Percentiles rank a stretch among this genome's conserved stretches.
phyloP scores from a whole-genome alignment of 2,113 vertebrate genomes.

The Nerophis lumbriciformis region DNA sequence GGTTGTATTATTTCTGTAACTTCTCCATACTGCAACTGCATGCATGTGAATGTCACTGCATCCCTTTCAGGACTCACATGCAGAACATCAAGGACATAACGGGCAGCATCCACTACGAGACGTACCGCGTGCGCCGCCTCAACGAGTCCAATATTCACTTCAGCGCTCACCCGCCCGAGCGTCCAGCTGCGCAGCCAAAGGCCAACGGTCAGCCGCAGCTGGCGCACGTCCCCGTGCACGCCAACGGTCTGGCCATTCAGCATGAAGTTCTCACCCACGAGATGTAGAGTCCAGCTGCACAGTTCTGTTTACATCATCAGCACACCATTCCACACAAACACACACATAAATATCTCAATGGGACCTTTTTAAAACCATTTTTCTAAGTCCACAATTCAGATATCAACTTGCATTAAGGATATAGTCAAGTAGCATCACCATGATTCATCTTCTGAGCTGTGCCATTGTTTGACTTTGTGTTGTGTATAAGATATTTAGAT shows the following conservation, averaged over 20 bases:
- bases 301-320: conserved; percentile 39
- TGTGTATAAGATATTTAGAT: conserved; percentile 50
- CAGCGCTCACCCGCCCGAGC: conserved; percentile 58
- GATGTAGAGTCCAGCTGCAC: conserved; percentile 73
- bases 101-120: conserved; percentile 94
- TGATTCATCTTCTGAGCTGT: conserved; percentile 10
- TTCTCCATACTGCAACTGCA: no score
- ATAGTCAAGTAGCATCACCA: not conserved
- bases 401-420: not conserved
- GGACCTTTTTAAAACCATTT: conserved; percentile 18
- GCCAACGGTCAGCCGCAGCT: conserved; percentile 71
- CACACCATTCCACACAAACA: conserved; percentile 15
- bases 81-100: conserved; percentile 99
- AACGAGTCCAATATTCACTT: conserved; percentile 76
- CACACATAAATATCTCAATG: conserved; percentile 10
- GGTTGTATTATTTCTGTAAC: no score
- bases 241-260: conserved; percentile 75
- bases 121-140: conserved; percentile 89
- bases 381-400: not conserved
- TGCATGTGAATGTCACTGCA: no score
- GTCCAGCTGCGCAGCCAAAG: conserved; percentile 36
- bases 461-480: conserved; percentile 39
- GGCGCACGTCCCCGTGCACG: conserved; percentile 47
- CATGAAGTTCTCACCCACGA: conserved; percentile 82
- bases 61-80: conserved; percentile 88